phyloP scores from a whole-genome alignment of 2,888 invertebrate genomes.

The Temnothorax rugatulus region DNA sequence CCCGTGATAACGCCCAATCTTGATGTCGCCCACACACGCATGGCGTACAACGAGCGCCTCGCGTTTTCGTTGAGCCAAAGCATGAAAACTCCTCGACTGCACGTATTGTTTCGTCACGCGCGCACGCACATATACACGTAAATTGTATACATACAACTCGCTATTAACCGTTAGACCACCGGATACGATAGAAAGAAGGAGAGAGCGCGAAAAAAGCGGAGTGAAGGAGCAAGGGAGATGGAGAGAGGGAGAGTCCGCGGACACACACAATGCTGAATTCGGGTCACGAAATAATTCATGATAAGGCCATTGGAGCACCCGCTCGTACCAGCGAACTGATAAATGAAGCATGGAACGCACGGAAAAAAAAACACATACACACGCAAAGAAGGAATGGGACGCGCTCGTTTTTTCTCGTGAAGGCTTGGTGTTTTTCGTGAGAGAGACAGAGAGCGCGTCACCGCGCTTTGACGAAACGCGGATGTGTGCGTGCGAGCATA shows the following conservation, averaged over 20 bases:
- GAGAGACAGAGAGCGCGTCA: neutral
- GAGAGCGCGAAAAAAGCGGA: neutral
- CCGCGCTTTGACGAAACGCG: no score
- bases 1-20: constrained; percentile 67
- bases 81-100: constrained; percentile 41
- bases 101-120: constrained; percentile 64
- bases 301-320: constrained; percentile 74
- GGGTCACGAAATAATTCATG: constrained; percentile 82
- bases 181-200: constrained; percentile 62
- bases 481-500: neutral
- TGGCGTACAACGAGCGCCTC: constrained; percentile 18
- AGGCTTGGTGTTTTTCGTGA: constrained; percentile 35
- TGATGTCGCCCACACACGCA: constrained; percentile 50
- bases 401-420: constrained; percentile 27
- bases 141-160: constrained; percentile 10
- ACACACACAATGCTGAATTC: constrained; percentile 78
- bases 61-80: constrained; percentile 22
- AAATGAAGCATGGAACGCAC: constrained; percentile 67
- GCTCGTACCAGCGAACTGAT: constrained; percentile 66
- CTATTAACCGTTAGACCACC: constrained; percentile 70
- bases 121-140: constrained; percentile 36
- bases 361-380: neutral
- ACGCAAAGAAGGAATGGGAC: neutral
- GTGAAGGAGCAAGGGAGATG: neutral
- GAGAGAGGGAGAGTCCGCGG: constrained; percentile 28